Percentiles rank a stretch among this genome's conserved stretches.
phyloP scores from a whole-genome alignment of 2,888 invertebrate genomes.

The Ganaspis brasiliensis region DNA sequence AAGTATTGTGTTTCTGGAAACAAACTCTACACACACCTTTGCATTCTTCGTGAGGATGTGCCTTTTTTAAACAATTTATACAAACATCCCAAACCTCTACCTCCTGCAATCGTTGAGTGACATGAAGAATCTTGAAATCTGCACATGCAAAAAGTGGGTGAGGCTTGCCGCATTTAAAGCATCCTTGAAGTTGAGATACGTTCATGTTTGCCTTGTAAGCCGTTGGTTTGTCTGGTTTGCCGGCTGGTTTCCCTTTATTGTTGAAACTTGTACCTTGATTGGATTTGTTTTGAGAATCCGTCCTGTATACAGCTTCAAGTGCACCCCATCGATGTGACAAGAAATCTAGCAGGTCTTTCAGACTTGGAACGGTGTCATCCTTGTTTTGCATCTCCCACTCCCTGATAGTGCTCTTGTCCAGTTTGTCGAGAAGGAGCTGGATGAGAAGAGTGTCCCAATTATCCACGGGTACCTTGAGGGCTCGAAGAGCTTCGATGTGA shows the following conservation, averaged over 20 bases:
- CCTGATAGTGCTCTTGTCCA: constrained; percentile 38
- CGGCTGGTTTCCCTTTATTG: neutral
- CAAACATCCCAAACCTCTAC: too few relatives aligned
- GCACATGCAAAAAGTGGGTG: too few relatives aligned
- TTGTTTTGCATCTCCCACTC: constrained; percentile 36
- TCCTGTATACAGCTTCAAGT: neutral
- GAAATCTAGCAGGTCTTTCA: too few relatives aligned
- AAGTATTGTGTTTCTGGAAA: too few relatives aligned
- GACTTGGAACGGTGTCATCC: neutral
- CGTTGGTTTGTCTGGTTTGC: neutral
- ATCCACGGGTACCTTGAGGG: constrained; percentile 39
- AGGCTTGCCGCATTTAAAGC: too few relatives aligned
- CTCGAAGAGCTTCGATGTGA: constrained; percentile 39
- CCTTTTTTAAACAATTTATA: too few relatives aligned
- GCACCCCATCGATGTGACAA: too few relatives aligned
- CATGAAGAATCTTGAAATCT: neutral
- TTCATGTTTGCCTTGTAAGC: too few relatives aligned
- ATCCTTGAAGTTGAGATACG: too few relatives aligned
- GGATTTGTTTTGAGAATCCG: neutral
- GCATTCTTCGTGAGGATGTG: too few relatives aligned
- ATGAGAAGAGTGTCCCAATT: constrained; percentile 44
- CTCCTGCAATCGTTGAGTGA: too few relatives aligned
- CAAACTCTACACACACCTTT: too few relatives aligned
- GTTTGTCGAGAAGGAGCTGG: constrained; percentile 36
- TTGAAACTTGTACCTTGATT: neutral